Evolutionary conservation across 2,888 invertebrate species (phyloP).

Genomic region (Scaptomyza caliginosa): DNA sequence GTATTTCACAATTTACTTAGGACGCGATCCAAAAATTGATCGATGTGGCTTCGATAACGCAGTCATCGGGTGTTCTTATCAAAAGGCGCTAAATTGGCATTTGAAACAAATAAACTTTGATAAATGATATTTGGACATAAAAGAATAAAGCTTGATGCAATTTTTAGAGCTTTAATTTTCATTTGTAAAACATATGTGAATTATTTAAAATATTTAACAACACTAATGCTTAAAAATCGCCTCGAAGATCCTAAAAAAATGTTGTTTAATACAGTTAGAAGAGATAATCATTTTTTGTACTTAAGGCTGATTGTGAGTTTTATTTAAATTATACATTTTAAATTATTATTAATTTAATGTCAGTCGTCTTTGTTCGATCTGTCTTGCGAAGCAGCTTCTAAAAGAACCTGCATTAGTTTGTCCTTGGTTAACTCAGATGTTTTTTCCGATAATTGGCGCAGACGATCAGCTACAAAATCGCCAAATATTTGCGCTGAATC

Average conservation of each 20-base stretch:
- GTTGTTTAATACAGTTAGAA: neutral
- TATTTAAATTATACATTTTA: slow-evolving; percentile 32
- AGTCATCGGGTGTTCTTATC: neutral
- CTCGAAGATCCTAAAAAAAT: neutral
- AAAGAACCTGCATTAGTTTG: slow-evolving; percentile 59
- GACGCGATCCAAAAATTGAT: slow-evolving; percentile 6
- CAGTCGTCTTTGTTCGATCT: slow-evolving; percentile 27
- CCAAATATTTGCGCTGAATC: slow-evolving; percentile 64
- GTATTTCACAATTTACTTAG: slow-evolving; percentile 41
- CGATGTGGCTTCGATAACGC: neutral
- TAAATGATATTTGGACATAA: too few relatives aligned
- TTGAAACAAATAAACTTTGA: neutral
- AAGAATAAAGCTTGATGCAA: too few relatives aligned
- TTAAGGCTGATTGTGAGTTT: slow-evolving; percentile 57
- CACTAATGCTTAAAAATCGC: neutral
- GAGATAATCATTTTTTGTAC: slow-evolving; percentile 34
- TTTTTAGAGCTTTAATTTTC: too few relatives aligned
- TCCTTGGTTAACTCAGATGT: slow-evolving; percentile 64
- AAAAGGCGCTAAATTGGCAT: neutral
- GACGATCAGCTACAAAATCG: slow-evolving; percentile 63
- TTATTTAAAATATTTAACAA: neutral
- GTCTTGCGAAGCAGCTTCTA: slow-evolving; percentile 56
- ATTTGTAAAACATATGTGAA: neutral
- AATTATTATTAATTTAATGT: slow-evolving; percentile 16
- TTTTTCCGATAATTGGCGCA: slow-evolving; percentile 42